Percentiles rank a stretch among this genome's conserved stretches.
These are phyloP conservation scores for Reticulitermes lucifugus DNA, from an alignment of 2,888 invertebrate species.

Conservation along the genomic window DNA sequence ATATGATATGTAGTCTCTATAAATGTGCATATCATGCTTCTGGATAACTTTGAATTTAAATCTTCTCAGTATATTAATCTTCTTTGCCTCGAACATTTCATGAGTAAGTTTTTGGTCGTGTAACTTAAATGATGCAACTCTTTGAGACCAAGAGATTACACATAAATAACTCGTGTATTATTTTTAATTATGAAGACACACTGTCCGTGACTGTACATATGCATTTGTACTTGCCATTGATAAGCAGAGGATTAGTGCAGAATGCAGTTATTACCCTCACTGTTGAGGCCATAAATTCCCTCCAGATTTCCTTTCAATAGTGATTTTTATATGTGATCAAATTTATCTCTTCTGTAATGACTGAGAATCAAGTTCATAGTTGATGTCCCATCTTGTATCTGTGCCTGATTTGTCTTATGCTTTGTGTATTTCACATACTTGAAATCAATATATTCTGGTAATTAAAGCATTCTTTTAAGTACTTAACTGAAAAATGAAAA, in stretches of 20 bases:
- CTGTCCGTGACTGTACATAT: neutral
- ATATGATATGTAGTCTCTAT: no score
- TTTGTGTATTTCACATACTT: neutral
- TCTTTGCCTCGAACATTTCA: no score
- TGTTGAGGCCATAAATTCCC: neutral
- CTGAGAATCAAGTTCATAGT: neutral
- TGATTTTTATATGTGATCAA: neutral
- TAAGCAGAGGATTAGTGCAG: neutral
- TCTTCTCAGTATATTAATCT: no score
- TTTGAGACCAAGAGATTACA: no score
- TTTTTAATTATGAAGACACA: neutral
- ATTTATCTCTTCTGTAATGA: neutral
- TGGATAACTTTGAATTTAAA: no score
- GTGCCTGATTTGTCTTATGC: neutral
- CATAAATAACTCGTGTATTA: no score
- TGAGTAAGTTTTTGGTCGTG: no score
- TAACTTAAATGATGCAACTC: no score
- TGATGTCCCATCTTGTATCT: neutral
- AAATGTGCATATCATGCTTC: no score
- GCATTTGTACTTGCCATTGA: neutral
- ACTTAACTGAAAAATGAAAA: no score
- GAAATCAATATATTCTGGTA: neutral
- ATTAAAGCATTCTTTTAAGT: no score
- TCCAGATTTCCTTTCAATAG: neutral
- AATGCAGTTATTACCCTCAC: neutral